These are phyloP conservation scores for Denticeps clupeoides DNA, from an alignment of 2,797 vertebrate species.

Conservation along the genomic window DNA sequence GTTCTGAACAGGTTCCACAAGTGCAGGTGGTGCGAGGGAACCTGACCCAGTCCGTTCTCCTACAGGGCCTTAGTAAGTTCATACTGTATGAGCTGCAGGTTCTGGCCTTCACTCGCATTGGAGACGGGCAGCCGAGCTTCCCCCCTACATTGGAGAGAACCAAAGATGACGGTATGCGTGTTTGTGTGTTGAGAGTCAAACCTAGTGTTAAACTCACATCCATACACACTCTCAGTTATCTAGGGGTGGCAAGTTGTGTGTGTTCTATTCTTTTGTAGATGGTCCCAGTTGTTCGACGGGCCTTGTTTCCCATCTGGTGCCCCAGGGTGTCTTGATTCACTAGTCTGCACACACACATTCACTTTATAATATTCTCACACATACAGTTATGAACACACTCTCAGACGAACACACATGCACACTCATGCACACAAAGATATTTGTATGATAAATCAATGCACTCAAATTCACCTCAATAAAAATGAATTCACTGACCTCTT, in stretches of 20 bases:
- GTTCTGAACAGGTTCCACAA: constrained; percentile 49
- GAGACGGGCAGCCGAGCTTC: constrained; percentile 68
- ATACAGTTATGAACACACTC: constrained; percentile 10
- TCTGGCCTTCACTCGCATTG: constrained; percentile 73
- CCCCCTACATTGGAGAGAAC: constrained; percentile 58
- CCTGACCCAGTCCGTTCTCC: constrained; percentile 57
- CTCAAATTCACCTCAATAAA: too few relatives aligned
- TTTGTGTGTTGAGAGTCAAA: background rate
- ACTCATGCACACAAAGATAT: constrained; percentile 9
- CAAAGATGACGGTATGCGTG: constrained; percentile 70
- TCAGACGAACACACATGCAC: constrained; percentile 10
- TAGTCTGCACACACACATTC: background rate
- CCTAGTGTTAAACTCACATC: too few relatives aligned
- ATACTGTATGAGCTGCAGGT: constrained; percentile 72
- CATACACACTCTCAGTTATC: too few relatives aligned
- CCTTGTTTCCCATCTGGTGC: too few relatives aligned
- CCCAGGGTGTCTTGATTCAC: too few relatives aligned
- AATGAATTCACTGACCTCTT: too few relatives aligned
- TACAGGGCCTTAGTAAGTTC: constrained; percentile 65
- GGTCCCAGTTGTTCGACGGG: too few relatives aligned
- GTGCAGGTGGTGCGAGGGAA: constrained; percentile 65
- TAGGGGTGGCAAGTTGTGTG: background rate
- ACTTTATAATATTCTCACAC: constrained; percentile 12
- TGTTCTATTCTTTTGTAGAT: too few relatives aligned
- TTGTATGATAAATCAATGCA: too few relatives aligned